Conservation (phyloP, 2,888 invertebrate genomes). For the Trichopria drosophilae region DNA sequence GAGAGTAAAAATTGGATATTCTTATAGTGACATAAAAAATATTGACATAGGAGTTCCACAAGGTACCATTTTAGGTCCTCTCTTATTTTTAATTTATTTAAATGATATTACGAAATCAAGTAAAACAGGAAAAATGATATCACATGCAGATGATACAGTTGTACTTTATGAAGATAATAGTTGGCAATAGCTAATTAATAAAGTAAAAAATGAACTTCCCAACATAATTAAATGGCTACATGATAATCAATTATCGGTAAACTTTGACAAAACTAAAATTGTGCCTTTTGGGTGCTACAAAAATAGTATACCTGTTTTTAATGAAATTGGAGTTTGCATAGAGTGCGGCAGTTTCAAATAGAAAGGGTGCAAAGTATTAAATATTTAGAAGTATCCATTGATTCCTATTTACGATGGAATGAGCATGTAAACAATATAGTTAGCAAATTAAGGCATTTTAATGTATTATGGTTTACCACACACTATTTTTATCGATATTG, state of each 20-base stretch:
- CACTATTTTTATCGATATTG: too few relatives aligned
- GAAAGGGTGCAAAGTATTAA: too few relatives aligned
- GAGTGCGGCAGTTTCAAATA: too few relatives aligned
- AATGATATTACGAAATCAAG: conserved; percentile 4
- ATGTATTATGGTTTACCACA: too few relatives aligned
- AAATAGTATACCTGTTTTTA: too few relatives aligned
- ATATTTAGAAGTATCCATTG: too few relatives aligned
- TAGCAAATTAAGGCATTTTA: too few relatives aligned
- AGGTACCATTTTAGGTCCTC: conserved; percentile 9
- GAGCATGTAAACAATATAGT: too few relatives aligned
- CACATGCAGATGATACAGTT: conserved; percentile 6
- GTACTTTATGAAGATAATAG: not conserved
- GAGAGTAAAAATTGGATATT: not conserved
- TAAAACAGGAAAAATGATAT: not conserved
- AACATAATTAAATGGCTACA: conserved; percentile 4
- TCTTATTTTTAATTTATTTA: conserved; percentile 2
- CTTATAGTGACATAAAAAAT: not conserved
- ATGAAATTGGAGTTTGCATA: too few relatives aligned
- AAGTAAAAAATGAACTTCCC: not conserved
- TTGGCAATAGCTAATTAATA: conserved; percentile 9
- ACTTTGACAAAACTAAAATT: conserved; percentile 2
- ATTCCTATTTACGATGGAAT: too few relatives aligned
- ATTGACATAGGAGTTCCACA: conserved; percentile 8
- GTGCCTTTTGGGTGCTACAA: too few relatives aligned
- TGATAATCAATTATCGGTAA: not conserved